Percentiles rank a stretch among this genome's conserved stretches.
Conservation (phyloP, 2,888 invertebrate species). For the Phaonia tiefii region DNA sequence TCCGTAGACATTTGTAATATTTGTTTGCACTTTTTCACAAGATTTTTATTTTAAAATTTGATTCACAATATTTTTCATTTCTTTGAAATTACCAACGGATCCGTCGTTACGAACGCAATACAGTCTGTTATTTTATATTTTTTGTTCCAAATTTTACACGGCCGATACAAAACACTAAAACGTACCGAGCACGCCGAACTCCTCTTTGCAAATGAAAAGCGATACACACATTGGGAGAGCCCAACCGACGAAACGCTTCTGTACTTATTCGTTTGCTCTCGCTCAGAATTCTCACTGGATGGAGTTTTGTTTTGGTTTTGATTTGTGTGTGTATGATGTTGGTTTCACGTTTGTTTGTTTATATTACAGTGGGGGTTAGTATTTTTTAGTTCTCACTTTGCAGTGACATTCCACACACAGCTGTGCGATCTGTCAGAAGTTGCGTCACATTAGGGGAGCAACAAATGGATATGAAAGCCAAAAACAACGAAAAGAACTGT, state of each 20-base stretch:
- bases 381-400: constrained; percentile 7
- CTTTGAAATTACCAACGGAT: constrained; percentile 5
- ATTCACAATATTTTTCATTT: background rate
- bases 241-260: constrained; percentile 39
- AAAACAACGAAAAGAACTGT: constrained; percentile 37
- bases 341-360: constrained; percentile 53
- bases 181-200: constrained; percentile 56
- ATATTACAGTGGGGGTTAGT: constrained; percentile 41
- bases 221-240: constrained; percentile 50
- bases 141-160: constrained; percentile 8
- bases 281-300: constrained; percentile 1
- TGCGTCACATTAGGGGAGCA: constrained; percentile 30
- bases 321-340: constrained; percentile 32
- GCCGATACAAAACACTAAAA: constrained; percentile 39
- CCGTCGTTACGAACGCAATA: constrained; percentile 17
- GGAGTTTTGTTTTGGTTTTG: constrained; percentile 58
- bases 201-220: constrained; percentile 59
- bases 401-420: constrained; percentile 44
- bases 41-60: constrained; percentile 2
- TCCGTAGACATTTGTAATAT: no score
- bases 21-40: background rate
- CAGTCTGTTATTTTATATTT: constrained; percentile 25
- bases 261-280: background rate
- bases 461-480: constrained; percentile 27
- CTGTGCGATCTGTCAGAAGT: constrained; percentile 47